phyloP scores from a whole-genome alignment of 2,888 invertebrate species.

The Sturmia bella region DNA sequence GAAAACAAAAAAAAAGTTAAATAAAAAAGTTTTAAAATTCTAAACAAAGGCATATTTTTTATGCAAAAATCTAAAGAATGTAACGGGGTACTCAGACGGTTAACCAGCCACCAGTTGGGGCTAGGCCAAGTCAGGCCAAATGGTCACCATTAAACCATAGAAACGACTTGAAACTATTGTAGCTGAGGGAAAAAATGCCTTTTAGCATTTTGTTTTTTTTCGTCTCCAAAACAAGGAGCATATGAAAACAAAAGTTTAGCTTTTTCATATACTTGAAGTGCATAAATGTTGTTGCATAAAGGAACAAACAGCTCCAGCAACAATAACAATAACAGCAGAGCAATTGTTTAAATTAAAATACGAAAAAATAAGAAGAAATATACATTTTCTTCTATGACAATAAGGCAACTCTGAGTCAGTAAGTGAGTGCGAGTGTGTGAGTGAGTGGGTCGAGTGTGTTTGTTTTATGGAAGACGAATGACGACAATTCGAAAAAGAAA shows the following conservation, averaged over 20 bases:
- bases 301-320: conserved; percentile 10
- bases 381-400: conserved; percentile 47
- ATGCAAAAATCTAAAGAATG: neutral
- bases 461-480: conserved; percentile 50
- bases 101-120: conserved; percentile 43
- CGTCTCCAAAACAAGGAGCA: conserved; percentile 22
- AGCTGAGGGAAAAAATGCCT: conserved; percentile 30
- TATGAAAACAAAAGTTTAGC: conserved; percentile 31
- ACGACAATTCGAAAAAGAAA: conserved; percentile 27
- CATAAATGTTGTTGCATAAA: conserved; percentile 54
- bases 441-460: conserved; percentile 60
- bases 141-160: conserved; percentile 55
- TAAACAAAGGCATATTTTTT: conserved; percentile 42
- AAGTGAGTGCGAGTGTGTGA: too few species aligned
- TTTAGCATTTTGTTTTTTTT: conserved; percentile 6
- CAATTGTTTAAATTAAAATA: conserved; percentile 51
- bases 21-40: conserved; percentile 42
- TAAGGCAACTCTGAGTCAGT: conserved; percentile 12
- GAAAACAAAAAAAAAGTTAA: neutral
- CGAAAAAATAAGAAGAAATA: conserved; percentile 27
- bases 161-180: conserved; percentile 38
- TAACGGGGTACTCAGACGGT: conserved; percentile 64
- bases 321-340: conserved; percentile 37
- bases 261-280: conserved; percentile 30
- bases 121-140: conserved; percentile 46